Conservation (phyloP, 2,113 vertebrate genomes). For the Chaetops frenatus region DNA sequence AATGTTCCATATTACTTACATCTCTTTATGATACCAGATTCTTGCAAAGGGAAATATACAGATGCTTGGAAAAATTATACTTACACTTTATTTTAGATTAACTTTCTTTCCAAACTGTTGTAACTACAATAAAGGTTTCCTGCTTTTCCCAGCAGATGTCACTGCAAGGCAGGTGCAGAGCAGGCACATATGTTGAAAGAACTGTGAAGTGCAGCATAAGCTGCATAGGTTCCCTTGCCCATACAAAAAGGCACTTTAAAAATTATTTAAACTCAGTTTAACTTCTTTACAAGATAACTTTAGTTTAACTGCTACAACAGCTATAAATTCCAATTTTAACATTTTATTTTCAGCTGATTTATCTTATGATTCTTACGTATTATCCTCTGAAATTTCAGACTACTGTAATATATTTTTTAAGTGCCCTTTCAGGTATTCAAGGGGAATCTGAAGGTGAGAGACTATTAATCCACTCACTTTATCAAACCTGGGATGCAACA, state of each 20-base stretch:
- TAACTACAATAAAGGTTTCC: neutral
- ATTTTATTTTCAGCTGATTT: neutral
- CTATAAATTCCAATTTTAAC: neutral
- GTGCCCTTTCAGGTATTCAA: neutral
- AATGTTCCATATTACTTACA: neutral
- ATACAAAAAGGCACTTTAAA: neutral
- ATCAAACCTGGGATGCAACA: neutral
- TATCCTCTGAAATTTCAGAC: neutral
- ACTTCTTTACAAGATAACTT: neutral
- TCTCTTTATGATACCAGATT: neutral
- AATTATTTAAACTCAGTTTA: neutral
- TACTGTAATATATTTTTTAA: neutral
- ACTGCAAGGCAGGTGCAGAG: neutral
- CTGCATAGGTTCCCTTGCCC: neutral
- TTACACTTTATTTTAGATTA: neutral
- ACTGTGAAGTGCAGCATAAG: neutral
- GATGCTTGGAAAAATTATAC: neutral
- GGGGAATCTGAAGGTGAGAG: neutral
- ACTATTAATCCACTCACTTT: neutral
- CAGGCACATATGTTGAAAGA: neutral
- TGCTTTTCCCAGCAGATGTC: conserved; percentile 30
- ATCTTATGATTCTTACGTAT: neutral
- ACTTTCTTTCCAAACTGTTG: neutral
- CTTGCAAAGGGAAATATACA: neutral
- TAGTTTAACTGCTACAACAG: neutral